Conservation (phyloP, 2,113 vertebrate genomes). For the Pungitius pungitius region DNA sequence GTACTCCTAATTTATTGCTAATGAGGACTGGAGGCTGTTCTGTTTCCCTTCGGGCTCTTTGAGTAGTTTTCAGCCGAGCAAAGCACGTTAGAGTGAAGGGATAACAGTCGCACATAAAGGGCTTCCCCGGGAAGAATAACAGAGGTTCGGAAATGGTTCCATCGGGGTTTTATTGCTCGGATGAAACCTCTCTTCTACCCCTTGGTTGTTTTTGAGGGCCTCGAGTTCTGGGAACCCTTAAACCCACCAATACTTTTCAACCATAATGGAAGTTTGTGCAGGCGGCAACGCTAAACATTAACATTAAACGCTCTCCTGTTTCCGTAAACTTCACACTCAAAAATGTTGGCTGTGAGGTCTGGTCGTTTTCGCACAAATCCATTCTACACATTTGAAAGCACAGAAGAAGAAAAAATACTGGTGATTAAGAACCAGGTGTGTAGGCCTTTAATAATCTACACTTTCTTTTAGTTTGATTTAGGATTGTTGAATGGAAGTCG, state of each 20-base stretch:
- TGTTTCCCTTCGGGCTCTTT: neutral
- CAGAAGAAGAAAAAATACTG: no score
- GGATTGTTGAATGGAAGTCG: neutral
- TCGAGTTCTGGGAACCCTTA: slow-evolving; percentile 27
- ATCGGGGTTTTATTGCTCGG: slow-evolving; percentile 15
- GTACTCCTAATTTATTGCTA: slow-evolving; percentile 33
- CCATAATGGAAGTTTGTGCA: slow-evolving; percentile 35
- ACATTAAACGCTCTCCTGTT: neutral
- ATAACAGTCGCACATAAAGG: slow-evolving; percentile 38
- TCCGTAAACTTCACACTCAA: neutral
- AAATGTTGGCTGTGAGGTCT: neutral
- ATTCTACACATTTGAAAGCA: no score
- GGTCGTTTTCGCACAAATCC: no score
- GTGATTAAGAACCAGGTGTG: neutral
- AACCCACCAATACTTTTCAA: slow-evolving; percentile 25
- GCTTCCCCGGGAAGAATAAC: slow-evolving; percentile 35
- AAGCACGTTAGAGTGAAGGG: slow-evolving; percentile 37
- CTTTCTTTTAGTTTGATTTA: neutral
- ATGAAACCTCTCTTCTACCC: neutral
- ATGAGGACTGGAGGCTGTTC: slow-evolving; percentile 29
- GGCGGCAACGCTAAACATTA: no score
- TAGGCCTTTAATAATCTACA: no score
- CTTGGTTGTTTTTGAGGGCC: neutral
- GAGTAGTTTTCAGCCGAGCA: slow-evolving; percentile 31
- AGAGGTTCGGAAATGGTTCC: slow-evolving; percentile 32